Conservation (phyloP, 1,140 invertebrate species). For the Nasonia giraulti region DNA sequence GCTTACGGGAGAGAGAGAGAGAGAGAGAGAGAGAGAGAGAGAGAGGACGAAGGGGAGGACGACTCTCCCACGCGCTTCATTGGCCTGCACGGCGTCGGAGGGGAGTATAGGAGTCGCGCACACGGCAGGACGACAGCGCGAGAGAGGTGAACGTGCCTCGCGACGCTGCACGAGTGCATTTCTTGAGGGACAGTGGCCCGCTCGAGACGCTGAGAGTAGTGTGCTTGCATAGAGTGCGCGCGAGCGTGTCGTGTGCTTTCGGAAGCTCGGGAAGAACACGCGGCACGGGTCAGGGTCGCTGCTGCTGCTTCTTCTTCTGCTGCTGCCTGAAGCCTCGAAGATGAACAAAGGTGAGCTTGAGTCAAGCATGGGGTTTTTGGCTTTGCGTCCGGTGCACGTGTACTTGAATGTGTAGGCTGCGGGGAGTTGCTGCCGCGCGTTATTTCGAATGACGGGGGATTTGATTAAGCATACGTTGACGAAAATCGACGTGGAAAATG, state of each 20-base stretch:
- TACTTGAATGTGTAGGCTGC: too few relatives aligned
- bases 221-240: not conserved
- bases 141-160: conserved; percentile 32
- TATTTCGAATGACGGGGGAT: too few relatives aligned
- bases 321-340: not conserved
- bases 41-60: not conserved
- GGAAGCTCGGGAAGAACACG: not conserved
- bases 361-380: not conserved
- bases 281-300: not conserved
- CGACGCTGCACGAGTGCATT: conserved; percentile 27
- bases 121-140: not conserved
- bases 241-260: not conserved
- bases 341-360: not conserved
- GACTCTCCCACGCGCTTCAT: not conserved
- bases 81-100: not conserved
- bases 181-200: conserved; percentile 37
- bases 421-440: too few relatives aligned
- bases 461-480: too few relatives aligned
- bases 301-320: not conserved
- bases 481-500: too few relatives aligned
- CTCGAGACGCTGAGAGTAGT: not conserved
- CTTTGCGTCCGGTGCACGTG: too few relatives aligned
- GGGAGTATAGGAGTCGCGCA: not conserved
- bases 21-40: not conserved
- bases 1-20: not conserved